phyloP scores from a whole-genome alignment of 2,888 invertebrate species.

The Spodoptera picta region DNA sequence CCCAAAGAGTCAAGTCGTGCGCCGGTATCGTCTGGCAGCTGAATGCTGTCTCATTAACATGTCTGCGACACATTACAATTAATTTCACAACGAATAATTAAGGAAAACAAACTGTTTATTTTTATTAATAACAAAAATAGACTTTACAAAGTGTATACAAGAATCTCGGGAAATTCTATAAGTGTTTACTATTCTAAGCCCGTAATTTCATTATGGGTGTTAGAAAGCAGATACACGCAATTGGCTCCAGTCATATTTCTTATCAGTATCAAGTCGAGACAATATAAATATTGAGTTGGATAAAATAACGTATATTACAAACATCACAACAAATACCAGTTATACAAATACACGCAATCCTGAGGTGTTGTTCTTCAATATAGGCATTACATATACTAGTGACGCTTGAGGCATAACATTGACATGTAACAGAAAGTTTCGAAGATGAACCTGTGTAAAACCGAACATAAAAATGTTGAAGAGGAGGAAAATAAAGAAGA shows the following conservation, averaged over 20 bases:
- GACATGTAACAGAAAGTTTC: slow-evolving; percentile 22
- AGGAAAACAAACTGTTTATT: slow-evolving; percentile 17
- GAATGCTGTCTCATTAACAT: slow-evolving; percentile 55
- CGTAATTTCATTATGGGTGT: slow-evolving; percentile 33
- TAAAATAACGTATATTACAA: slow-evolving; percentile 62
- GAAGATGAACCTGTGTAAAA: slow-evolving; percentile 40
- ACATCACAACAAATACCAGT: slow-evolving; percentile 49
- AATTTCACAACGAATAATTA: slow-evolving; percentile 30
- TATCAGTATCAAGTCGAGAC: slow-evolving; percentile 63
- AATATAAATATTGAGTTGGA: slow-evolving; percentile 71
- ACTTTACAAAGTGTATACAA: slow-evolving; percentile 25
- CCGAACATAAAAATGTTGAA: slow-evolving; percentile 32
- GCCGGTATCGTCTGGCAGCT: slow-evolving; percentile 30
- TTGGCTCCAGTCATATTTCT: slow-evolving; percentile 39
- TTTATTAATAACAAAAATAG: slow-evolving; percentile 32
- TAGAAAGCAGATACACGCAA: slow-evolving; percentile 34
- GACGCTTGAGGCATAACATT: slow-evolving; percentile 29
- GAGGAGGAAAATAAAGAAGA: slow-evolving; percentile 60
- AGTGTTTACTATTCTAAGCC: slow-evolving; percentile 28
- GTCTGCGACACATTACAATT: slow-evolving; percentile 31
- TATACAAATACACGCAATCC: slow-evolving; percentile 52
- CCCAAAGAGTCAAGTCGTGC: slow-evolving; percentile 35
- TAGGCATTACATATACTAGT: slow-evolving; percentile 49
- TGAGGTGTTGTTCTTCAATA: slow-evolving; percentile 45
- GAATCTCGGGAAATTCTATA: slow-evolving; percentile 11